Evolutionary conservation across 2,113 vertebrate species (phyloP).

Genomic region (Sula dactylatra): DNA sequence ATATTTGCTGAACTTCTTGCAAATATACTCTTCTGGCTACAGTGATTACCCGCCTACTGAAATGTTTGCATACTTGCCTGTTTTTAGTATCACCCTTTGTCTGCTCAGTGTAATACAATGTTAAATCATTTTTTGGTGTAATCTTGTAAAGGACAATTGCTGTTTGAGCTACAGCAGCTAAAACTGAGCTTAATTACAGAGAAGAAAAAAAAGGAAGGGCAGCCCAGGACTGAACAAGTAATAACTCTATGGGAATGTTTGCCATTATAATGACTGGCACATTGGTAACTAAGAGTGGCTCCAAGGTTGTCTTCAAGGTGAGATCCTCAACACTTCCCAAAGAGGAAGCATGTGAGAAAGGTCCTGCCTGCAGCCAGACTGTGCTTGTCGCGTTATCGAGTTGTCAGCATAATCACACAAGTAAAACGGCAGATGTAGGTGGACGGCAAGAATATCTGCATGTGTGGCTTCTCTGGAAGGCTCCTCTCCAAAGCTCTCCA

Average conservation of each 20-base stretch:
- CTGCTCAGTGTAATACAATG: constrained; percentile 35
- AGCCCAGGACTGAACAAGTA: neutral
- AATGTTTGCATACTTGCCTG: constrained; percentile 44
- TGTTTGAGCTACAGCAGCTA: constrained; percentile 12
- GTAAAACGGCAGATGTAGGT: accelerated
- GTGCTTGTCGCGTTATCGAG: too few species aligned
- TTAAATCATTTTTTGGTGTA: constrained; percentile 41
- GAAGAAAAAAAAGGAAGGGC: neutral
- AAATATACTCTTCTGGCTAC: constrained; percentile 53
- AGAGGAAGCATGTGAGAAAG: accelerated
- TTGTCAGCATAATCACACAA: accelerated
- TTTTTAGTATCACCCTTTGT: constrained; percentile 2
- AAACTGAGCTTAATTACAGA: constrained; percentile 14
- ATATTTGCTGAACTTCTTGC: constrained; percentile 55
- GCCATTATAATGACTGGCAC: neutral
- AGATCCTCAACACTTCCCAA: neutral
- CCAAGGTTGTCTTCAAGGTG: neutral
- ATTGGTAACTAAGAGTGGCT: neutral
- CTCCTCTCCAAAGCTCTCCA: neutral
- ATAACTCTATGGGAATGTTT: neutral
- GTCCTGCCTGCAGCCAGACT: neutral
- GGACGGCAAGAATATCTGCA: neutral
- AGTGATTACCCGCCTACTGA: constrained; percentile 31
- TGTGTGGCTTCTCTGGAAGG: accelerated
- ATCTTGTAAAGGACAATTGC: constrained; percentile 43